Evolutionary conservation across 2,113 vertebrate species (phyloP).

Genomic region (Australoheros scitulus): DNA sequence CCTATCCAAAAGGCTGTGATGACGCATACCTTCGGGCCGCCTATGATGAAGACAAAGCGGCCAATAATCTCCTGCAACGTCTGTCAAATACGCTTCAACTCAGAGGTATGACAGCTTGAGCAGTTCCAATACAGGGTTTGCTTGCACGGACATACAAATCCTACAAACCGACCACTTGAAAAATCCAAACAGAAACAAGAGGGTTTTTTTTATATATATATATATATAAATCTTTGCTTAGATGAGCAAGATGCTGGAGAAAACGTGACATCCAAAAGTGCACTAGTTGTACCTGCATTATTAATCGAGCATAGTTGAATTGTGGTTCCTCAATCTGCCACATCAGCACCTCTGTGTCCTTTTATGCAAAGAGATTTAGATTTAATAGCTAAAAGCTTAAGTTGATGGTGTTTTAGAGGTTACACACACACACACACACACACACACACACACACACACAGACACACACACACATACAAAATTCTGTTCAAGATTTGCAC

Average conservation of each 20-base stretch:
- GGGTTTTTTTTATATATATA: too few species aligned
- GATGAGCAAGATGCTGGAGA: not conserved
- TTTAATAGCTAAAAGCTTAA: not conserved
- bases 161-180: not conserved
- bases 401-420: not conserved
- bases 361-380: not conserved
- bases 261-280: not conserved
- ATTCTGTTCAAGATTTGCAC: not conserved
- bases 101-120: slow-evolving; percentile 78
- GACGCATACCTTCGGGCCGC: slow-evolving; percentile 86
- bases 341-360: not conserved
- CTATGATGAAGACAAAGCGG: slow-evolving; percentile 84
- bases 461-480: too few species aligned
- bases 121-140: not conserved
- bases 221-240: not conserved
- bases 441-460: too few species aligned
- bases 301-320: not conserved
- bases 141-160: not conserved
- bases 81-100: slow-evolving; percentile 93
- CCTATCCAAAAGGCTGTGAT: slow-evolving; percentile 88
- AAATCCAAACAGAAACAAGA: not conserved
- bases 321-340: not conserved
- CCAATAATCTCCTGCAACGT: slow-evolving; percentile 90
- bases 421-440: too few species aligned
- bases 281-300: not conserved